Evolutionary conservation across 2,113 vertebrate species (phyloP).

Genomic region (Xenopus borealis): DNA sequence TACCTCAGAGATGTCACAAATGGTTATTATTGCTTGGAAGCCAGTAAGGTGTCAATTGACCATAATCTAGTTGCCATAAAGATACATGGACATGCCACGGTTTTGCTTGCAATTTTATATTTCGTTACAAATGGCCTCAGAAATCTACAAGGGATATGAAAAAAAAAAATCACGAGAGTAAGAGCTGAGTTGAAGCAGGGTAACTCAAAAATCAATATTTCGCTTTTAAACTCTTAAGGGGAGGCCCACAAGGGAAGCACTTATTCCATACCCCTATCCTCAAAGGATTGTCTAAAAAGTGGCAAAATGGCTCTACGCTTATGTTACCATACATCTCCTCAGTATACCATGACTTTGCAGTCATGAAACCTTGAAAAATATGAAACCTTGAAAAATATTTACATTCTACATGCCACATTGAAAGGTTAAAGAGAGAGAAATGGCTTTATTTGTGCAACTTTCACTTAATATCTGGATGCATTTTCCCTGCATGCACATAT

Average conservation of each 20-base stretch:
- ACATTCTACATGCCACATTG: background rate
- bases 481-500: no score
- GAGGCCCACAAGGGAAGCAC: constrained; percentile 76
- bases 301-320: constrained; percentile 60
- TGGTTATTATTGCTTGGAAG: constrained; percentile 71
- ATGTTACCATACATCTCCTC: constrained; percentile 33
- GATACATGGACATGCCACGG: constrained; percentile 66
- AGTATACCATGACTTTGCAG: background rate
- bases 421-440: no score
- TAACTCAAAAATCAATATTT: constrained; percentile 87
- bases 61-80: constrained; percentile 72
- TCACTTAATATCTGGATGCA: no score
- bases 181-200: constrained; percentile 76
- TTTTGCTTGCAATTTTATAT: constrained; percentile 66
- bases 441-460: no score
- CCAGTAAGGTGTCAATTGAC: constrained; percentile 77
- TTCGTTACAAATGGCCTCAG: constrained; percentile 70
- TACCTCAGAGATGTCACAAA: constrained; percentile 78
- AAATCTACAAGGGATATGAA: constrained; percentile 76
- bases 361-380: no score
- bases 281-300: constrained; percentile 70
- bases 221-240: constrained; percentile 86
- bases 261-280: constrained; percentile 78
- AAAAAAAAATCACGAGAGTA: constrained; percentile 66
- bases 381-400: no score